Evolutionary conservation across 2,888 invertebrate species (phyloP), one percentile per base, ranked within the genome.

Genomic region (Eristalis pertinax): DNA sequence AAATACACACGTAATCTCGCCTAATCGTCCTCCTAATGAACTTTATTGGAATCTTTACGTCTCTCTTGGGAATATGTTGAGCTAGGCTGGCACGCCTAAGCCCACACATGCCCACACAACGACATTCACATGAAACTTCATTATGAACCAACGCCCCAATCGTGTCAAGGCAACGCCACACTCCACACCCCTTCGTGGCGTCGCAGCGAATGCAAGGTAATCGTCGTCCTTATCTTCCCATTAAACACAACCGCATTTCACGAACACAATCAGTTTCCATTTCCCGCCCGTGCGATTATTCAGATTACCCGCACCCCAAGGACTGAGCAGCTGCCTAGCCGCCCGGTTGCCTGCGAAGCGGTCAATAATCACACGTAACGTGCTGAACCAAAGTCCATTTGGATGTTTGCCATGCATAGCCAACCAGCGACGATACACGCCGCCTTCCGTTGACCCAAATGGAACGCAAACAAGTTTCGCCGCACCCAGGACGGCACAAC

Each of bases 381-480:
- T 58, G 70, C 29, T 26, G 29, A 70, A 70, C 63, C 50, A 32
- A 69, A 69, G 50, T 63, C 69, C 56, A 32, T 72, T 78, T 78
- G 78, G 64, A 78, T 41, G 24, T 56, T 78, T 29, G 72, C 78
- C 78, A 78, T 50, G 68, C 60, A 76, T n/a, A 19, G 72, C n/a
- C 32, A 50, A 60, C 60, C 60, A 62, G 15, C 60, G 13, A 10
- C 15, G 19, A 22, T 11, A 22, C 13, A 24, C 13, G 22, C 60
- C 19, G 24, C 60, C 60, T 60, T 11, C 38, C 8, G 10, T 22
- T 78, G 78, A 78, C 70, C 78, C 56, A 60, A 65, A 78, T 78
- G 38, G 26, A 67, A 35, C 50, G 29, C 13, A 68, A 64, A 64
- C 56, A 41, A 19, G 19, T 32, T 32, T 50, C 50, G 50, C 50